A percentile compares a stretch with the other conserved stretches of the same genome.
Conservation (phyloP, 2,888 invertebrate species). For the Torymus aiolomorphi region DNA sequence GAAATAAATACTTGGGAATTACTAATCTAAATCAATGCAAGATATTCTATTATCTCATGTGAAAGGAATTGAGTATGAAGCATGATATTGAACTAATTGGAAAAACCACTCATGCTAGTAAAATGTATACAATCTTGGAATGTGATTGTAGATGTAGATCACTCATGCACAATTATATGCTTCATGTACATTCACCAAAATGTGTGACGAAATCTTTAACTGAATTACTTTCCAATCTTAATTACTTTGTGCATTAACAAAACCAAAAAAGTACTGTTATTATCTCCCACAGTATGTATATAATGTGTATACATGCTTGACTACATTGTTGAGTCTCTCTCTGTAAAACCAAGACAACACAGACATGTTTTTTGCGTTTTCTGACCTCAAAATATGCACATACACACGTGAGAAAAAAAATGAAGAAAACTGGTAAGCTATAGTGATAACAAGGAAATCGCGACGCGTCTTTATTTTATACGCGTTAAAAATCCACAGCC, state of each 20-base stretch:
- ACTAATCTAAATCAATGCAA: background rate
- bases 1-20: background rate
- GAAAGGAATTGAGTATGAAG: background rate
- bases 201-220: constrained; percentile 26
- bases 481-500: too few species aligned
- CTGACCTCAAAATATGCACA: too few species aligned
- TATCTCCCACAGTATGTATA: background rate
- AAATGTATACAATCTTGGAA: background rate
- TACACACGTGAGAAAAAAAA: too few species aligned
- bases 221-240: background rate
- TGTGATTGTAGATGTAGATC: background rate
- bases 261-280: background rate
- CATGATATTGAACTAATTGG: constrained; percentile 3
- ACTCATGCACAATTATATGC: background rate
- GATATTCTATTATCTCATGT: background rate
- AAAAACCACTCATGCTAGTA: constrained; percentile 17
- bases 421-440: too few species aligned
- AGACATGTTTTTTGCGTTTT: too few species aligned
- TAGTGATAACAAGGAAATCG: too few species aligned
- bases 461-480: too few species aligned
- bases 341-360: too few species aligned
- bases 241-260: constrained; percentile 7
- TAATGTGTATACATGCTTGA: background rate
- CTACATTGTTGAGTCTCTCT: too few species aligned
- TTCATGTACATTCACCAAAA: constrained; percentile 13